Evolutionary conservation across 2,113 vertebrate species (phyloP).

Genomic region (Callionymus lyra): DNA sequence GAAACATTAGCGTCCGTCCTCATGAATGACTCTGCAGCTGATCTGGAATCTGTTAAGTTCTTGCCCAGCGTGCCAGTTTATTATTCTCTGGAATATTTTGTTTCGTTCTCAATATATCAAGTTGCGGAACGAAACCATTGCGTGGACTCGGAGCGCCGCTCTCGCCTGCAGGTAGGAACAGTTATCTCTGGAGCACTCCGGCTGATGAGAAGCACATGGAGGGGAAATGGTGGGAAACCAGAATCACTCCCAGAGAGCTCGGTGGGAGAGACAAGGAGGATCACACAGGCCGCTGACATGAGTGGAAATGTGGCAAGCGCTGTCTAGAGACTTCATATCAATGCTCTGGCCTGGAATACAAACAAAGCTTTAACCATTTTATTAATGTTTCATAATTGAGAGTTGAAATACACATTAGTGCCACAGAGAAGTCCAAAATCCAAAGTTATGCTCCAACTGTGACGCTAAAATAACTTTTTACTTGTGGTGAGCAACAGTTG

Average conservation of each 20-base stretch:
- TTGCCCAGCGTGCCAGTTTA: conserved; percentile 9
- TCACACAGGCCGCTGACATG: conserved; percentile 34
- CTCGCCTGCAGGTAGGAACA: conserved; percentile 34
- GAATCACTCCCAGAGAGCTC: conserved; percentile 33
- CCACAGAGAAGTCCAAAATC: too few relatives aligned
- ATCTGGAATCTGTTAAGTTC: conserved; percentile 18
- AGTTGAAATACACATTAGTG: too few relatives aligned
- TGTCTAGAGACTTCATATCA: too few relatives aligned
- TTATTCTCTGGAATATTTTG: too few relatives aligned
- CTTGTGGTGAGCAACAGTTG: too few relatives aligned
- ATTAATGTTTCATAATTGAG: too few relatives aligned
- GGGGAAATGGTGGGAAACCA: conserved; percentile 54
- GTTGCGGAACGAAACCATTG: conserved; percentile 17
- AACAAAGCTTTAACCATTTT: too few relatives aligned
- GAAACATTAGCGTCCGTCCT: too few relatives aligned
- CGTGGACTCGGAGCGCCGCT: background rate
- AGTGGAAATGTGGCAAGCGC: too few relatives aligned
- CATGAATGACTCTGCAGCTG: conserved; percentile 13
- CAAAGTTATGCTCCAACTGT: too few relatives aligned
- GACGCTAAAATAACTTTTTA: too few relatives aligned
- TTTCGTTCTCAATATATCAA: background rate
- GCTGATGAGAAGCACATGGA: conserved; percentile 56
- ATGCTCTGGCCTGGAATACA: too few relatives aligned
- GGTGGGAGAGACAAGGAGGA: conserved; percentile 34
- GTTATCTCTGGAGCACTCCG: conserved; percentile 28